Conservation (phyloP, 1,140 invertebrate genomes). For the Prorops nasuta region DNA sequence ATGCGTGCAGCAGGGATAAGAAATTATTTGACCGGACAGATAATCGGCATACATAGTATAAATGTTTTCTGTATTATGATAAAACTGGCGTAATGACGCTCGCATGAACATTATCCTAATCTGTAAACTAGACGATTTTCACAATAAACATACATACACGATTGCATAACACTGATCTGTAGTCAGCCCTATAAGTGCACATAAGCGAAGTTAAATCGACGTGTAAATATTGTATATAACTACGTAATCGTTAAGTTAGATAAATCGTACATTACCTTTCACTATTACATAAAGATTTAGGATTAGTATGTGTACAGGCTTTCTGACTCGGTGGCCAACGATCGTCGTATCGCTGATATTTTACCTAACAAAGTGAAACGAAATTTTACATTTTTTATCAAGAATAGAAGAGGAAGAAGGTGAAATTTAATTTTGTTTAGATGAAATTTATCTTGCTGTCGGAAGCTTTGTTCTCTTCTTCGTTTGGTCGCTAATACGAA, state of each 20-base stretch:
- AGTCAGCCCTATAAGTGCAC: constrained; percentile 32
- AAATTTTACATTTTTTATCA: constrained; percentile 23
- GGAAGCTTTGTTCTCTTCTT: constrained; percentile 15
- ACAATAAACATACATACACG: constrained; percentile 22
- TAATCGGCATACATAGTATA: constrained; percentile 23
- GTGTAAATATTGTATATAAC: constrained; percentile 51
- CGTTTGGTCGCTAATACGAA: constrained; percentile 1
- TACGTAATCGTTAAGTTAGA: constrained; percentile 35
- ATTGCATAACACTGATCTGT: constrained; percentile 24
- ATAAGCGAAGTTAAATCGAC: constrained; percentile 24
- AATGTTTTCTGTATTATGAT: constrained; percentile 27
- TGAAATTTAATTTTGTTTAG: no score
- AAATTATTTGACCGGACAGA: constrained; percentile 22
- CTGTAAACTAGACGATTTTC: constrained; percentile 42
- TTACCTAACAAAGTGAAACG: constrained; percentile 16
- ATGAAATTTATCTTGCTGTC: background rate
- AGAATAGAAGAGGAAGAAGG: no score
- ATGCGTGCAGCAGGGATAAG: no score
- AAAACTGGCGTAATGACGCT: constrained; percentile 27
- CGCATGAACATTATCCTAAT: constrained; percentile 30
- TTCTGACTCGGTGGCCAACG: background rate
- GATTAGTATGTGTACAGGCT: constrained; percentile 25
- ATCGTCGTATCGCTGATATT: constrained; percentile 24
- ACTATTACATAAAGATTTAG: constrained; percentile 44
- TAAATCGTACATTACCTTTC: constrained; percentile 49